A percentile compares a stretch with the other conserved stretches of the same genome.
Evolutionary conservation across 2,888 invertebrate species (phyloP).

Genomic region (Chorisops tibialis): DNA sequence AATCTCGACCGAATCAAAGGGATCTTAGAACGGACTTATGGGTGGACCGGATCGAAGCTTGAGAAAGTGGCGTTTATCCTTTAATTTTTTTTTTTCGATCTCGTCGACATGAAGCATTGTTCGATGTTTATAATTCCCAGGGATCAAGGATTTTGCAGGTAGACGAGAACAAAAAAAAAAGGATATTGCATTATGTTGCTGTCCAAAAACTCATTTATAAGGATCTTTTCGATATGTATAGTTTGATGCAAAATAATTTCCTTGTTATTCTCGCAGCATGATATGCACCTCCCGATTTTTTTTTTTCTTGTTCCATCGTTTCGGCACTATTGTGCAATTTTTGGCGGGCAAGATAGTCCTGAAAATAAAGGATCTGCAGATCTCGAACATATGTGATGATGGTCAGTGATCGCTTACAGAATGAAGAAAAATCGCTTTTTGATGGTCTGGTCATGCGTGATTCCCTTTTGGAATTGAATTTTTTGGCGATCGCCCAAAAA

Average conservation of each 20-base stretch:
- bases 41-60: constrained; percentile 2
- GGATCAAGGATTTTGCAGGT: constrained; percentile 17
- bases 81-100: not conserved
- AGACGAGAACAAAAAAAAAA: constrained; percentile 18
- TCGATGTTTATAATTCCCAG: constrained; percentile 14
- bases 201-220: constrained; percentile 19
- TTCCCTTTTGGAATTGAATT: constrained; percentile 25
- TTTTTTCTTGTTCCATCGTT: not conserved
- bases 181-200: constrained; percentile 1
- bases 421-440: constrained; percentile 30
- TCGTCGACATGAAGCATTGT: too few species aligned
- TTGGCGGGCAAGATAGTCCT: constrained; percentile 8
- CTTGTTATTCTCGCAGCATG: constrained; percentile 12
- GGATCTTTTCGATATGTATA: constrained; percentile 12
- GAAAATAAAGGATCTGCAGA: not conserved
- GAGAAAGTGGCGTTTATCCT: constrained; percentile 21
- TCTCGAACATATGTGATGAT: constrained; percentile 21
- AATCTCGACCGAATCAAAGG: not conserved
- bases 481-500: not conserved
- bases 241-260: constrained; percentile 19
- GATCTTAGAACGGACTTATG: not conserved
- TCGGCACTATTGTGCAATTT: constrained; percentile 13
- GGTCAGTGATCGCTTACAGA: constrained; percentile 13
- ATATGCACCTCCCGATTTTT: not conserved
- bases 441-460: constrained; percentile 32